Percentiles rank a stretch among this genome's conserved stretches.
phyloP scores from a whole-genome alignment of 2,113 vertebrate genomes.

The Protobothrops flavoviridis region DNA sequence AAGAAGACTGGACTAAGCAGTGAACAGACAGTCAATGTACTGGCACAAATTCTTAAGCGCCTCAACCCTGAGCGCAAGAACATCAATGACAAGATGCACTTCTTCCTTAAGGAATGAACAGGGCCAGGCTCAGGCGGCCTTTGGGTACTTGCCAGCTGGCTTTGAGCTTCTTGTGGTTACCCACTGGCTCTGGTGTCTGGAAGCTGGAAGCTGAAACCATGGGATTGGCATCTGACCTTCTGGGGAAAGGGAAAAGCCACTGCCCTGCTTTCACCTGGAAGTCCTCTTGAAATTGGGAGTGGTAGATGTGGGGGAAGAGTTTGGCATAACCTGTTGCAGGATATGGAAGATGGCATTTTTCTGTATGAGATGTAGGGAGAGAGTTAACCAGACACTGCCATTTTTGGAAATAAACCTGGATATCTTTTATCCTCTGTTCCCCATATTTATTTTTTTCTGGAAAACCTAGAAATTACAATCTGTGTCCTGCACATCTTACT shows the following conservation, averaged over 20 bases:
- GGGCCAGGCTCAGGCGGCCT: no score
- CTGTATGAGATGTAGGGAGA: background rate
- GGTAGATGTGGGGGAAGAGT: background rate
- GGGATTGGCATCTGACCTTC: background rate
- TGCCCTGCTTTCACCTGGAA: background rate
- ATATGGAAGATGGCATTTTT: background rate
- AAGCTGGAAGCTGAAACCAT: no score
- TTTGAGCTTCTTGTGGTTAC: background rate
- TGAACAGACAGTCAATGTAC: conserved; percentile 90
- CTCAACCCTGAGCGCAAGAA: conserved; percentile 92
- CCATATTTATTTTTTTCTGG: background rate
- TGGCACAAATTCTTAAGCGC: conserved; percentile 92
- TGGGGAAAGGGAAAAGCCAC: background rate
- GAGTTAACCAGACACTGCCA: background rate
- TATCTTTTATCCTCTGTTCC: background rate
- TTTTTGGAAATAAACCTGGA: background rate
- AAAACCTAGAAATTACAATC: background rate
- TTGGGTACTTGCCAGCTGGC: background rate
- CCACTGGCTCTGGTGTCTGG: background rate
- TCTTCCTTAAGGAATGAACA: conserved; percentile 86
- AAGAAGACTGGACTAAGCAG: conserved; percentile 92
- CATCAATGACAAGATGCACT: conserved; percentile 92
- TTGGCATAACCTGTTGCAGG: background rate
- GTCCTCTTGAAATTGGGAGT: background rate
- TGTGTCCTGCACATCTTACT: background rate